These are phyloP conservation scores for Morone chrysops DNA, from an alignment of 2,113 vertebrate genomes.

Conservation along the genomic window DNA sequence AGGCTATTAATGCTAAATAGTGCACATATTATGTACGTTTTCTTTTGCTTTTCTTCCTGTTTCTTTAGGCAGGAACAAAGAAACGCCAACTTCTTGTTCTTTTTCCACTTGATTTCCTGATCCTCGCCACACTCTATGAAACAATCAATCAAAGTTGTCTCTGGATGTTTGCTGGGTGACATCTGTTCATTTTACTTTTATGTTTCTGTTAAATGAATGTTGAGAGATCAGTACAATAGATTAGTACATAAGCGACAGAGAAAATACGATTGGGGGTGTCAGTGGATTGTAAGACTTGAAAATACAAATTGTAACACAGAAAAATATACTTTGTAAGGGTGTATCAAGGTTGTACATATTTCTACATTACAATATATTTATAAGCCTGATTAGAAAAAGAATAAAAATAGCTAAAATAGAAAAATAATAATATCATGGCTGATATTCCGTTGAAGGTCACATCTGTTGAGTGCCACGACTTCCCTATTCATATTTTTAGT, in stretches of 20 bases:
- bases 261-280: not conserved
- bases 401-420: not conserved
- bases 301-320: not conserved
- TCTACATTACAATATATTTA: not conserved
- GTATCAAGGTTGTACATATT: not conserved
- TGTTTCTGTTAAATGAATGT: slow-evolving; percentile 25
- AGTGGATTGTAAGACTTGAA: not conserved
- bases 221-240: slow-evolving; percentile 47
- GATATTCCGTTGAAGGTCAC: not conserved
- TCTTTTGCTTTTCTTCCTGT: not conserved
- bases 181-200: slow-evolving; percentile 47
- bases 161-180: slow-evolving; percentile 35
- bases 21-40: not conserved
- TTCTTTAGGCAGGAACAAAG: not conserved
- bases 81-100: not conserved
- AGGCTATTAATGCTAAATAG: not conserved
- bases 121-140: slow-evolving; percentile 15
- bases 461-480: not conserved
- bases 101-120: slow-evolving; percentile 55
- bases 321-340: not conserved
- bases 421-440: not conserved
- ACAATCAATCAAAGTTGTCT: slow-evolving; percentile 57
- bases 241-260: not conserved
- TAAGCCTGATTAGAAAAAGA: not conserved
- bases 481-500: not conserved